Evolutionary conservation across 2,888 invertebrate species (phyloP).

Genomic region (Trachelus tabidus): DNA sequence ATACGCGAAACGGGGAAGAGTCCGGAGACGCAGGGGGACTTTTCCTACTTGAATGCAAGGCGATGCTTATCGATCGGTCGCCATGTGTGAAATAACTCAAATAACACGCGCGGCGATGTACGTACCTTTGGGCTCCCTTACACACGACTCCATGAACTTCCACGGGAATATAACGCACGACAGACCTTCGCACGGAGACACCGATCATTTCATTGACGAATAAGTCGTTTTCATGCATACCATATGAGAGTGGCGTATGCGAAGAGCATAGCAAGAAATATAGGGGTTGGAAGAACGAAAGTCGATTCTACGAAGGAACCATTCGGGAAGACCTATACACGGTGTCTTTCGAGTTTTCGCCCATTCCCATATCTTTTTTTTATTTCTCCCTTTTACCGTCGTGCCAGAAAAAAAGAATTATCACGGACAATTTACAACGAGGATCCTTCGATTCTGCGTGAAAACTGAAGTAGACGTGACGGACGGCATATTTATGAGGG

Average conservation of each 20-base stretch:
- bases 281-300: not conserved
- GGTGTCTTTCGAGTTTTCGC: constrained; percentile 28
- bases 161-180: constrained; percentile 12
- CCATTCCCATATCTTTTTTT: constrained; percentile 9
- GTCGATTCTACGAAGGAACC: not conserved
- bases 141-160: constrained; percentile 10
- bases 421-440: not conserved
- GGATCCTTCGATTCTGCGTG: not conserved
- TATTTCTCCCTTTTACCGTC: not conserved
- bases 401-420: not conserved
- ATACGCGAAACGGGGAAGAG: not conserved
- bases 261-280: not conserved
- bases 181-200: constrained; percentile 7
- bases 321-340: not conserved
- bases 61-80: constrained; percentile 49
- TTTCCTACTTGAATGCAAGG: constrained; percentile 32
- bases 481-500: not conserved
- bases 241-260: constrained; percentile 36
- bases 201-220: constrained; percentile 44
- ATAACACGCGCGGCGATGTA: constrained; percentile 33
- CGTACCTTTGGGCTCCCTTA: constrained; percentile 5
- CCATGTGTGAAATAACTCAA: constrained; percentile 49
- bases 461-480: not conserved
- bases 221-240: constrained; percentile 49
- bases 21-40: constrained; percentile 17